phyloP scores from a whole-genome alignment of 2,113 vertebrate species.

The Pungitius pungitius region DNA sequence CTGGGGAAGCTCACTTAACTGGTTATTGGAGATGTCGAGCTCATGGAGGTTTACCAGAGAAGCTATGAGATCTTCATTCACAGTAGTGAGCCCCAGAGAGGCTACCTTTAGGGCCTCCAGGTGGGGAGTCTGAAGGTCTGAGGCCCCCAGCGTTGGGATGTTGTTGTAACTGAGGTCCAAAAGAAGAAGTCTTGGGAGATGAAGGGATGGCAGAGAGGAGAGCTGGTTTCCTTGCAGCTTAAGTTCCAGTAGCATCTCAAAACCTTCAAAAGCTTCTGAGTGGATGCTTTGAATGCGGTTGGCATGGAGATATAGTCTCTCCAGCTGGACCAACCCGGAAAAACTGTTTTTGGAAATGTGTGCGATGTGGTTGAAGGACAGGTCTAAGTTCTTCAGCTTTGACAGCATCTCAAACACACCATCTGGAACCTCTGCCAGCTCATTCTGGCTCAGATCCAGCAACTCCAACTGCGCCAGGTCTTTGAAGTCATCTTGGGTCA shows the following conservation, averaged over 20 bases:
- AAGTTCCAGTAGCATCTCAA: slow-evolving; percentile 88
- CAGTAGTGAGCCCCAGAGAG: slow-evolving; percentile 80
- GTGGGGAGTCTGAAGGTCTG: slow-evolving; percentile 79
- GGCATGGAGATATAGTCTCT: slow-evolving; percentile 89
- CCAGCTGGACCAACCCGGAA: slow-evolving; percentile 85
- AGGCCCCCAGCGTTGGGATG: slow-evolving; percentile 75
- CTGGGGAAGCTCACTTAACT: slow-evolving; percentile 77
- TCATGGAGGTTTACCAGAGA: slow-evolving; percentile 86
- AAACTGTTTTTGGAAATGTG: slow-evolving; percentile 90
- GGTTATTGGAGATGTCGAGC: slow-evolving; percentile 88
- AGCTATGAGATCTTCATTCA: slow-evolving; percentile 84
- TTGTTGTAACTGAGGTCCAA: slow-evolving; percentile 90
- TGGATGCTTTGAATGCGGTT: slow-evolving; percentile 89
- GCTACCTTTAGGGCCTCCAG: slow-evolving; percentile 87
- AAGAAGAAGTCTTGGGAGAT: slow-evolving; percentile 86
- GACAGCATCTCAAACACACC: slow-evolving; percentile 85
- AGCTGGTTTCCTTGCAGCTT: slow-evolving; percentile 90
- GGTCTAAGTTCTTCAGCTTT: slow-evolving; percentile 88
- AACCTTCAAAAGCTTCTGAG: slow-evolving; percentile 82
- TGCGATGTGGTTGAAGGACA: slow-evolving; percentile 86
- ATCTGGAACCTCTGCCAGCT: slow-evolving; percentile 82
- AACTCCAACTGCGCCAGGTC: slow-evolving; percentile 82
- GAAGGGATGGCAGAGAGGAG: slow-evolving; percentile 78
- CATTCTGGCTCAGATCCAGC: slow-evolving; percentile 91
- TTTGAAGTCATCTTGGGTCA: slow-evolving; percentile 82